Conservation (phyloP, 1,140 invertebrate species). For the Drosophila arizonae region DNA sequence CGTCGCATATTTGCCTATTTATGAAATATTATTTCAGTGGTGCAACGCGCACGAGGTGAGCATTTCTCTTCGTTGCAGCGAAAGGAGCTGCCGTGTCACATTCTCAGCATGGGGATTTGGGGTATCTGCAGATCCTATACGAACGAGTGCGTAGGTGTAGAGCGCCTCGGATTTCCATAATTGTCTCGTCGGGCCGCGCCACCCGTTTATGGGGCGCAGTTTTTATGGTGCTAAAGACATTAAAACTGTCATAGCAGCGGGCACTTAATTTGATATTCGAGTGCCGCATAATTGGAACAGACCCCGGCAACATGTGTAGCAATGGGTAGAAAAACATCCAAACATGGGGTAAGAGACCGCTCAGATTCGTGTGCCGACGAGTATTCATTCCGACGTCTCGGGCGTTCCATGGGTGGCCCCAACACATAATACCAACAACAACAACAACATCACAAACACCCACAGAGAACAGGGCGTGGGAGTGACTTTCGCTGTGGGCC, state of each 20-base stretch:
- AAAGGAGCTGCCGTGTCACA: constrained; percentile 62
- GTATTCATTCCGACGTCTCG: constrained; percentile 62
- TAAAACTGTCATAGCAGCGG: constrained; percentile 77
- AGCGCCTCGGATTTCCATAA: constrained; percentile 63
- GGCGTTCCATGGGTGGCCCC: constrained; percentile 58
- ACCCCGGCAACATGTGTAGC: constrained; percentile 49
- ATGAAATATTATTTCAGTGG: constrained; percentile 65
- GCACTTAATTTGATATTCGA: constrained; percentile 79
- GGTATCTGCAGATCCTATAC: constrained; percentile 3
- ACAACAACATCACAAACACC: constrained; percentile 38
- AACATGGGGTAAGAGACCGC: constrained; percentile 18
- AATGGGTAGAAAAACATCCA: constrained; percentile 37
- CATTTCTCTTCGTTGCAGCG: constrained; percentile 37
- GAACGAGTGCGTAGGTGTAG: constrained; percentile 51
- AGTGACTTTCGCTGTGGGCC: constrained; percentile 26
- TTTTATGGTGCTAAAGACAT: constrained; percentile 77
- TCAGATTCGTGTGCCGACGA: constrained; percentile 36
- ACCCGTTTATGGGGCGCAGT: constrained; percentile 52
- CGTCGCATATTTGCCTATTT: constrained; percentile 73
- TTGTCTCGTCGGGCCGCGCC: constrained; percentile 26
- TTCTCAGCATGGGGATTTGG: constrained; percentile 14
- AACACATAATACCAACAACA: constrained; percentile 28
- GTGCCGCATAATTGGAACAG: constrained; percentile 72
- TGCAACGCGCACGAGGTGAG: constrained; percentile 26
- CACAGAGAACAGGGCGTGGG: constrained; percentile 43